Base-by-base conservation (phyloP, 2,797 vertebrate genomes). In the Cryptoprocta ferox region DNA sequence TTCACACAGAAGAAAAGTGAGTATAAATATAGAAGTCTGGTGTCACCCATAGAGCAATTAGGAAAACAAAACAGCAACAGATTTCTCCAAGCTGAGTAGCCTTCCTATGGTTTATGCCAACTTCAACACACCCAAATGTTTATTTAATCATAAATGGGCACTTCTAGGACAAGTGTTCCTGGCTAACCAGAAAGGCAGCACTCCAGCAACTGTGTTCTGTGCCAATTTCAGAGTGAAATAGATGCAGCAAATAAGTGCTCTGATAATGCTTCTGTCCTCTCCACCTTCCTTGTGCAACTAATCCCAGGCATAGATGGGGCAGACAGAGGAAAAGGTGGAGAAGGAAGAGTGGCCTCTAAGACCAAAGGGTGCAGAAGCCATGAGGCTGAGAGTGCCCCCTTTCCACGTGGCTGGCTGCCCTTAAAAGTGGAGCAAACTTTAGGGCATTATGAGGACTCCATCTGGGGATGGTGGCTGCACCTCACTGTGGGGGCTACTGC, bases 31-130 rank as follows among this genome's bases (percentile, higher is more conserved):
- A 65, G 2, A 42, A 28, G 37, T 73, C 83, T 92, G 75, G 42
- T 84, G 53, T 95, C 83, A 87, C 39, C 32, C 37, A 1, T 35
- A 71, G 61, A 96, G 84, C 71, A 92, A 93, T 78, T 78, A 76
- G 8, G 61, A 13, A 35, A 24, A 45, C 16, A 32, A 79, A 53
- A 26, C 63, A 80, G 6, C 39, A 92, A 32, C 13, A 28, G 59
- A 87, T 91, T 82, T 71, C 71, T 84, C 37, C 61, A 85, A 59
- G 68, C 71, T 81, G 26, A 70, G 50, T 21, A 42, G 45, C 83
- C 45, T 10, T 81, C 66, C 63, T 89, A 30, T 28, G 61, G n/a
- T 79, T 76, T 83, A n/a, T 71, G 89, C 89, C 94, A 82, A 73
- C 48, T 66, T 95, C 81, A 65, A 80, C 79, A 93, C 19, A 73